Conservation (phyloP, 1,140 invertebrate genomes). For the Trichonephila inaurata region DNA sequence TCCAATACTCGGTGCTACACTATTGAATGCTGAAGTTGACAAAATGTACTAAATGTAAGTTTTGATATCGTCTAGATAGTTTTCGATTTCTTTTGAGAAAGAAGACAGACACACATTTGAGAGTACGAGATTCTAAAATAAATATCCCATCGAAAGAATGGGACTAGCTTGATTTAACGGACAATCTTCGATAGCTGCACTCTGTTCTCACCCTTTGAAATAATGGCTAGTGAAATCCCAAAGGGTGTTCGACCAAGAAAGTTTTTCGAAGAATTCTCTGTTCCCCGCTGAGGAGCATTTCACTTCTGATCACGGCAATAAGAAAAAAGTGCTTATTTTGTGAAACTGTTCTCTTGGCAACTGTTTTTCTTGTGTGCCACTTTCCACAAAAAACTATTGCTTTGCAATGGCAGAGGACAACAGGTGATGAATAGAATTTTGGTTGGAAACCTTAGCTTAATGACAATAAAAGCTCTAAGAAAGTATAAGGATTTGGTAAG, state of each 20-base stretch:
- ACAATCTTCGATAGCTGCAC: not conserved
- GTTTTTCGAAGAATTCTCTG: not conserved
- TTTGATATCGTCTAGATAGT: not conserved
- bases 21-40: too few species aligned
- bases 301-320: not conserved
- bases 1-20: too few species aligned
- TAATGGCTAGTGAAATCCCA: slow-evolving; percentile 1
- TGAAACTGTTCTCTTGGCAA: not conserved
- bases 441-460: not conserved
- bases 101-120: not conserved
- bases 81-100: not conserved
- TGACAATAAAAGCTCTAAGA: not conserved
- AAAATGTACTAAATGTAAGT: not conserved
- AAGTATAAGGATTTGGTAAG: too few species aligned
- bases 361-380: not conserved
- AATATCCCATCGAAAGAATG: not conserved
- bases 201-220: not conserved
- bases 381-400: not conserved
- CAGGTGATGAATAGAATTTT: not conserved
- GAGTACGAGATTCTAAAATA: not conserved
- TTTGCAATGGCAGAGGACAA: not conserved
- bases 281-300: not conserved
- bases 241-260: not conserved
- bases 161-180: slow-evolving; percentile 18
- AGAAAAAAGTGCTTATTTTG: not conserved